Base-by-base conservation (phyloP, 2,113 vertebrate species). In the Callithrix jacchus region DNA sequence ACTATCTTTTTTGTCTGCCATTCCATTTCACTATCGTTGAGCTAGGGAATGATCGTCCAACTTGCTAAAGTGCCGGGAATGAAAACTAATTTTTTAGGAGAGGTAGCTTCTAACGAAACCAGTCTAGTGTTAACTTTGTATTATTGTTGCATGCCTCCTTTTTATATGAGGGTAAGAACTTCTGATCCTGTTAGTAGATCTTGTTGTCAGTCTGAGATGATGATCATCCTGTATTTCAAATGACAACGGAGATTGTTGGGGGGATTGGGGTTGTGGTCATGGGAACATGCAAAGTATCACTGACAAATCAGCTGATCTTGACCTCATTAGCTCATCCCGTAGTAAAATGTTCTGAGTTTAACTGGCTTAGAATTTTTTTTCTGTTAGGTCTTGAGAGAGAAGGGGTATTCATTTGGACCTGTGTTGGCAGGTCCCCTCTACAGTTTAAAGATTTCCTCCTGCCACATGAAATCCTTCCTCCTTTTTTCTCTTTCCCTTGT, bases 261-360 rank as follows among this genome's bases (percentile, higher is more conserved):
- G 5, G 52, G n/a, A 14, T 14, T 6, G 9, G 8, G 7, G 30
- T 88, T 90, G 58, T 95, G 79, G 47, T 93, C n/a, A 49, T 74
- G 86, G 93, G 40, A 93, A 84, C 74, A 73, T 93, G 73, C 3
- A 58, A 8, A 86, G 42, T 80, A 32, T 73, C 40, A 49, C 37
- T 96, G 86, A 71, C 85, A 94, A 2, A 81, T 94, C 85, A 74
- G 37, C 58, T 96, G 92, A 73, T 82, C 70, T 93, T 95, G 79
- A 92, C 91, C 84, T 97, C 77, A 82, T 77, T 91, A 91, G 45
- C 30, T 91, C 82, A 56, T 40, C 74, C 42, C 84, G 1, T 80
- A 66, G 92, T 96, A 40, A 91, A 35, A 96, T 42, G 52, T 92
- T 58, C 3, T 90, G 87, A 79, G 25, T 91, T 95, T 81, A 93